A percentile compares a stretch with the other conserved stretches of the same genome.
Conservation (phyloP, 2,888 invertebrate species). For the Camptogramma bilineatum region DNA sequence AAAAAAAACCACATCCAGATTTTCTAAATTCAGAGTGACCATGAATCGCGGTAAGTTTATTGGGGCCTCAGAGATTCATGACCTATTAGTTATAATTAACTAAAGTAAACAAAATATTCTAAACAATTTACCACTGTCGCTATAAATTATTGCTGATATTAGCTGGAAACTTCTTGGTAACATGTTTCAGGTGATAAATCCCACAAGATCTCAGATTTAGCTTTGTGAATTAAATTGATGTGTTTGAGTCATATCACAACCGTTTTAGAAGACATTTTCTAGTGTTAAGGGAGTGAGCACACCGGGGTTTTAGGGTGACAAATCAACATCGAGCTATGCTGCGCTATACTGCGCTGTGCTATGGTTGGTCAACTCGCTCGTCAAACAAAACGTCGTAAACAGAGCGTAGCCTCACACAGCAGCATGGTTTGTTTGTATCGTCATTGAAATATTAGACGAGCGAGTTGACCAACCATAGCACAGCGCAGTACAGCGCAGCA, state of each 20-base stretch:
- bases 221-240: constrained; percentile 8
- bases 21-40: constrained; percentile 36
- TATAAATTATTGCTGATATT: constrained; percentile 60
- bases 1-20: constrained; percentile 14
- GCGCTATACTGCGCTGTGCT: too few relatives aligned
- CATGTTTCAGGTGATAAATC: constrained; percentile 29
- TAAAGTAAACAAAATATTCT: constrained; percentile 70
- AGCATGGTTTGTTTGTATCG: too few relatives aligned
- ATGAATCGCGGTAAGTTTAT: constrained; percentile 55
- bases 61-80: constrained; percentile 51
- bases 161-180: constrained; percentile 51
- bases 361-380: too few relatives aligned
- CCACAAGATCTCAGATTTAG: constrained; percentile 37
- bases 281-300: too few relatives aligned
- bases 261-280: not conserved
- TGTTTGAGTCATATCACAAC: not conserved
- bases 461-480: too few relatives aligned
- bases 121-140: constrained; percentile 74
- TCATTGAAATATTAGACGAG: too few relatives aligned
- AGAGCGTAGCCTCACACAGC: too few relatives aligned
- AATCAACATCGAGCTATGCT: too few relatives aligned
- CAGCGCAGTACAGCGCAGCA: too few relatives aligned
- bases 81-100: constrained; percentile 72
- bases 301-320: too few relatives aligned
- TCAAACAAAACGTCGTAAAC: too few relatives aligned